These are phyloP conservation scores for Palythoa heliodiscus DNA, from an alignment of 92 coral and sea anemone species.

Conservation along the genomic window DNA sequence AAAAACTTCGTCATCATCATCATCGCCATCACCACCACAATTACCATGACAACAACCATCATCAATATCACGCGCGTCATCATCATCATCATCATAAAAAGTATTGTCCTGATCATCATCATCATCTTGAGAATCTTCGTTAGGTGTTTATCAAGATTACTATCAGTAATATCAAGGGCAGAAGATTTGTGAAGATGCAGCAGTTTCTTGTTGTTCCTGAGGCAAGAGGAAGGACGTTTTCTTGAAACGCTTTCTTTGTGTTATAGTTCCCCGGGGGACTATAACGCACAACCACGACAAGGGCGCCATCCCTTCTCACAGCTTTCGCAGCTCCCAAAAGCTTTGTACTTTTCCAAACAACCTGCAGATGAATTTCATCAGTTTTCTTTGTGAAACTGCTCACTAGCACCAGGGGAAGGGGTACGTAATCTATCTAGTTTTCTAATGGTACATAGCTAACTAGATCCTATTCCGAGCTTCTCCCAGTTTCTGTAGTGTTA, in stretches of 20 bases:
- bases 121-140: background rate
- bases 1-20: background rate
- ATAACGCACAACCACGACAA: constrained; percentile 74
- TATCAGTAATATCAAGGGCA: background rate
- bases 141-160: constrained; percentile 7
- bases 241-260: constrained; percentile 43
- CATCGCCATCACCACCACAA: background rate
- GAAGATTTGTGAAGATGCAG: background rate
- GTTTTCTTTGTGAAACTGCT: background rate
- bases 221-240: constrained; percentile 52
- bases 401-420: background rate
- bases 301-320: constrained; percentile 54
- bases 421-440: background rate
- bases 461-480: too few species aligned
- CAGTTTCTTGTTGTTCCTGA: background rate
- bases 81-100: background rate
- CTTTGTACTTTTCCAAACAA: constrained; percentile 81
- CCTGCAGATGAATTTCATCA: constrained; percentile 33
- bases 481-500: too few species aligned
- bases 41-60: background rate
- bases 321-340: constrained; percentile 81
- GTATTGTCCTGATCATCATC: background rate
- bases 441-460: too few species aligned
- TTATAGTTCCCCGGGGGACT: constrained; percentile 80
- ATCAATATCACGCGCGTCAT: background rate